Evolutionary conservation across 2,113 vertebrate genomes (phyloP).

Genomic region (Dermatemys mawii): DNA sequence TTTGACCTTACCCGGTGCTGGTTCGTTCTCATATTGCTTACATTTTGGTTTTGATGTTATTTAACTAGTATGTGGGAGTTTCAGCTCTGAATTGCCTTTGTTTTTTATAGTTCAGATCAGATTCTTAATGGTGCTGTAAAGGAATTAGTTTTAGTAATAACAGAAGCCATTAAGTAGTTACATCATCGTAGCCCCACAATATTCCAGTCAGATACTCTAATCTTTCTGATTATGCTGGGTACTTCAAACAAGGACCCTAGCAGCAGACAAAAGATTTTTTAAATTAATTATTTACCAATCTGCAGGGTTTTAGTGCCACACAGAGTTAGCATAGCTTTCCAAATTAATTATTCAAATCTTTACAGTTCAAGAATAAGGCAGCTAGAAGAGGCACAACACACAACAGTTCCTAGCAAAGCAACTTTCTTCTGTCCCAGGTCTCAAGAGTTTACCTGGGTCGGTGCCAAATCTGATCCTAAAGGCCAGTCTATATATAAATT

Average conservation of each 20-base stretch:
- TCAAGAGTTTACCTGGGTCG: not conserved
- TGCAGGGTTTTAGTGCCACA: conserved; percentile 8
- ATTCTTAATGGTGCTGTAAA: conserved; percentile 27
- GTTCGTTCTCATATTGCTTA: not conserved
- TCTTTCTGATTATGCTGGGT: too few species aligned
- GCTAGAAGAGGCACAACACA: not conserved
- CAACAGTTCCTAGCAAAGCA: not conserved
- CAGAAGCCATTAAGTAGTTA: not conserved
- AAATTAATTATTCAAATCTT: conserved; percentile 54
- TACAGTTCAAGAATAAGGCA: not conserved
- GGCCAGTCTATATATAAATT: not conserved
- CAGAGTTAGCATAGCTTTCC: conserved; percentile 40
- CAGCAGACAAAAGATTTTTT: not conserved
- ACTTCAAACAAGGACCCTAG: conserved; percentile 20
- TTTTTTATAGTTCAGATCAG: conserved; percentile 23
- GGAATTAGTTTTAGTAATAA: not conserved
- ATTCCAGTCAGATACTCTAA: not conserved
- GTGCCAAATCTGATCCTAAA: not conserved
- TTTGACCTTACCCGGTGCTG: not conserved
- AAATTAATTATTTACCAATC: conserved; percentile 52
- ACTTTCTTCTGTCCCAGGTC: not conserved
- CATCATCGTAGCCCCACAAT: not conserved
- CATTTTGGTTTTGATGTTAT: not conserved
- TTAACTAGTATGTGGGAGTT: not conserved
- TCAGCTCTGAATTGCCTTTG: not conserved